Percentiles rank a stretch among this genome's conserved stretches.
Conservation (phyloP, 2,888 invertebrate genomes). For the Clistopyga incitator region DNA sequence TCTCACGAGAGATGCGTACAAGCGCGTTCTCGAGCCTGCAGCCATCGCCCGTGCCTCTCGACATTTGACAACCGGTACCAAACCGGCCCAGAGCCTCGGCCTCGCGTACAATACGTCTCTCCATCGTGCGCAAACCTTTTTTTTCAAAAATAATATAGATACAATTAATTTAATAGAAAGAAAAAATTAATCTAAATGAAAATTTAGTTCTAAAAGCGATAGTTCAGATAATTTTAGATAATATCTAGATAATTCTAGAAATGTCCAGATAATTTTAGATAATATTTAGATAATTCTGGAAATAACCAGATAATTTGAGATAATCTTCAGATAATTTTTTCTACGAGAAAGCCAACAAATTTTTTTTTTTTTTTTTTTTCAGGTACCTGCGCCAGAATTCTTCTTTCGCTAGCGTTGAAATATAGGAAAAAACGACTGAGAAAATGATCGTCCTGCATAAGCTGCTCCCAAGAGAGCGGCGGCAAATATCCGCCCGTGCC, state of each 20-base stretch:
- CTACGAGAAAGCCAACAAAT: too few relatives aligned
- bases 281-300: too few relatives aligned
- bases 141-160: background rate
- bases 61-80: constrained; percentile 94
- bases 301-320: too few relatives aligned
- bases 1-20: constrained; percentile 92
- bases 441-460: constrained; percentile 94
- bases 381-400: constrained; percentile 90
- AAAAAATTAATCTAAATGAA: too few relatives aligned
- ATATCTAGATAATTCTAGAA: too few relatives aligned
- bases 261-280: too few relatives aligned
- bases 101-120: constrained; percentile 94
- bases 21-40: constrained; percentile 86
- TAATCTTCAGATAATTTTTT: too few relatives aligned
- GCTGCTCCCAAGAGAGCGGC: constrained; percentile 88
- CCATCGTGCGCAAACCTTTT: constrained; percentile 93
- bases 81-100: constrained; percentile 94
- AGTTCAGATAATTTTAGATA: too few relatives aligned
- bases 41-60: constrained; percentile 90
- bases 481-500: constrained; percentile 77
- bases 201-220: too few relatives aligned
- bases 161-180: background rate
- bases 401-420: constrained; percentile 91
- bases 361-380: too few relatives aligned
- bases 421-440: constrained; percentile 93